Conservation (phyloP, 1,140 invertebrate species). For the Nebria ingens region DNA sequence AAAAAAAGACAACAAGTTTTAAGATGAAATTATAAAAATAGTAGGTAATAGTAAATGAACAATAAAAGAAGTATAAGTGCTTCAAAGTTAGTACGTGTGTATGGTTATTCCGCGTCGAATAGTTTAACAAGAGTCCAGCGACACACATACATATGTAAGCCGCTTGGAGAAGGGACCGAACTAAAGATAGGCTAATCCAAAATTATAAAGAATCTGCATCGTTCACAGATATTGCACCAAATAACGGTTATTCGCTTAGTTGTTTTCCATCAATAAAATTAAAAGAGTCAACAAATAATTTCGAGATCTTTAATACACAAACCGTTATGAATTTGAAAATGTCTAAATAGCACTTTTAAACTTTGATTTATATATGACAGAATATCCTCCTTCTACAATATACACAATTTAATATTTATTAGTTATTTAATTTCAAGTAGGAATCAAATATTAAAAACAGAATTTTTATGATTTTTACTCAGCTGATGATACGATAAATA, state of each 20-base stretch:
- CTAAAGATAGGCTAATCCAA: neutral
- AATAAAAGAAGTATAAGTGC: neutral
- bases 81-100: conserved; percentile 17
- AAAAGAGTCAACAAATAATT: neutral
- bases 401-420: too few species aligned
- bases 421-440: too few species aligned
- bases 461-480: too few species aligned
- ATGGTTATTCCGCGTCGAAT: conserved; percentile 13
- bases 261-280: too few species aligned
- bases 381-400: too few species aligned
- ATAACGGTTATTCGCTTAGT: neutral
- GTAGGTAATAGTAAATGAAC: too few species aligned
- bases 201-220: neutral
- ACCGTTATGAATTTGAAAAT: neutral
- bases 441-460: too few species aligned
- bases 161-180: conserved; percentile 3
- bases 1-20: neutral
- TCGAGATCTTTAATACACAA: neutral
- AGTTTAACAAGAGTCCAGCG: conserved; percentile 4
- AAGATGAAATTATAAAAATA: neutral
- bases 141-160: neutral
- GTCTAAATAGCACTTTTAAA: too few species aligned
- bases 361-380: too few species aligned
- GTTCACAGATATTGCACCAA: conserved; percentile 21
- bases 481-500: too few species aligned